These are phyloP conservation scores for Hypothenemus hampei DNA, from an alignment of 1,140 invertebrate genomes.

Conservation along the genomic window DNA sequence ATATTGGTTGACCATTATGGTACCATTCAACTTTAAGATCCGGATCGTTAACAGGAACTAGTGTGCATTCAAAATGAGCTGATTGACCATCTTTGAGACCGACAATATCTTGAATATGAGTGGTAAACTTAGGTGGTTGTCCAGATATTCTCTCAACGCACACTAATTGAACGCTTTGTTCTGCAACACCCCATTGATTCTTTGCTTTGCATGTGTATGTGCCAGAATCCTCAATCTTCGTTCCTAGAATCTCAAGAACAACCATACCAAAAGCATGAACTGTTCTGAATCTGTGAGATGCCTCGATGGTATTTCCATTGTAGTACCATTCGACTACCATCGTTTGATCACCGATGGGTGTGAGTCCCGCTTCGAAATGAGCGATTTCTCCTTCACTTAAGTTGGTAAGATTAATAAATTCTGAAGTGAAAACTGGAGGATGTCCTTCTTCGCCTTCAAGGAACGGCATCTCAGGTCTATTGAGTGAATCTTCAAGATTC, in stretches of 20 bases:
- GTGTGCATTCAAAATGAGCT: constrained; percentile 88
- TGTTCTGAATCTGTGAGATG: constrained; percentile 82
- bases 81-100: constrained; percentile 87
- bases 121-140: constrained; percentile 82
- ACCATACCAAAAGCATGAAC: constrained; percentile 94
- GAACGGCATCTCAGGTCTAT: constrained; percentile 61
- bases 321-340: constrained; percentile 99
- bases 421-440: constrained; percentile 81
- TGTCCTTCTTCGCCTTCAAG: constrained; percentile 71
- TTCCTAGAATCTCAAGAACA: constrained; percentile 87
- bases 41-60: constrained; percentile 88
- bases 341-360: constrained; percentile 89
- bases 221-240: constrained; percentile 83
- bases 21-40: constrained; percentile 96
- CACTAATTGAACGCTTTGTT: constrained; percentile 77
- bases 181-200: constrained; percentile 82
- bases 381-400: constrained; percentile 86
- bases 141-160: constrained; percentile 80
- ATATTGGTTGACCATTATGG: constrained; percentile 81
- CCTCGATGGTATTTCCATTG: constrained; percentile 82
- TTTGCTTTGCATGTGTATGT: constrained; percentile 81
- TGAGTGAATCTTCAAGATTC: constrained; percentile 80
- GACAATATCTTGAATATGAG: constrained; percentile 78
- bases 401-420: constrained; percentile 76
- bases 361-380: constrained; percentile 89